A percentile compares a stretch with the other conserved stretches of the same genome.
Conservation (phyloP, 2,113 vertebrate genomes). For the Cervus canadensis region DNA sequence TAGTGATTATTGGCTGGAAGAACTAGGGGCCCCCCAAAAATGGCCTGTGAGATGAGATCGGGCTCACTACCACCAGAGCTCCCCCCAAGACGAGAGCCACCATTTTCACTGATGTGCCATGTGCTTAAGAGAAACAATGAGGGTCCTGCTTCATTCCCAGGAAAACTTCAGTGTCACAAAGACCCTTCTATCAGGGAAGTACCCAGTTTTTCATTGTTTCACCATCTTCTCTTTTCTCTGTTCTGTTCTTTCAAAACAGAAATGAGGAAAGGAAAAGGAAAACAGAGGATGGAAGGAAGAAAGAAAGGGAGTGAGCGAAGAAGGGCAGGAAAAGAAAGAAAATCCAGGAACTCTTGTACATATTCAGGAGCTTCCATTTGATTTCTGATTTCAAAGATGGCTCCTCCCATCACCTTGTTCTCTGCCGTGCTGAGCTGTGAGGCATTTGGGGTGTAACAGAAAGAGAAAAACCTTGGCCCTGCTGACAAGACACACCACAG, state of each 20-base stretch:
- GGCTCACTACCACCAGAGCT: not conserved
- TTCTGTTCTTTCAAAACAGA: not conserved
- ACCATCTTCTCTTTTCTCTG: not conserved
- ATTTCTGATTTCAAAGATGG: not conserved
- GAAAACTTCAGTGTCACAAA: not conserved
- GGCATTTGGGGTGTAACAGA: not conserved
- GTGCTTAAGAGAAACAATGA: not conserved
- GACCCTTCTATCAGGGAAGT: not conserved
- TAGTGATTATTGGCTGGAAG: not conserved
- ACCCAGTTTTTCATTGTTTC: not conserved
- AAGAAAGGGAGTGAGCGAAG: not conserved
- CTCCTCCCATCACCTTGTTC: constrained; percentile 12
- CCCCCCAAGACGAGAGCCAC: not conserved
- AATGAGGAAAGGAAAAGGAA: not conserved
- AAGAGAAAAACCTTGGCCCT: constrained; percentile 23
- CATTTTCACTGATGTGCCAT: not conserved
- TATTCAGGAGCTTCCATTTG: not conserved
- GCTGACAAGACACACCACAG: constrained; percentile 55
- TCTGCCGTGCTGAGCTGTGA: constrained; percentile 7
- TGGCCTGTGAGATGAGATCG: not conserved
- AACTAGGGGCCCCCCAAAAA: not conserved
- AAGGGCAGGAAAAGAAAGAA: not conserved
- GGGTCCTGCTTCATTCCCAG: not conserved
- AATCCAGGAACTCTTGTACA: not conserved
- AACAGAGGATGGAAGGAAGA: not conserved